Evolutionary conservation across 1,140 invertebrate species (phyloP), one percentile per base, ranked within the genome.

Genomic region (Euura saliciscinereae): DNA sequence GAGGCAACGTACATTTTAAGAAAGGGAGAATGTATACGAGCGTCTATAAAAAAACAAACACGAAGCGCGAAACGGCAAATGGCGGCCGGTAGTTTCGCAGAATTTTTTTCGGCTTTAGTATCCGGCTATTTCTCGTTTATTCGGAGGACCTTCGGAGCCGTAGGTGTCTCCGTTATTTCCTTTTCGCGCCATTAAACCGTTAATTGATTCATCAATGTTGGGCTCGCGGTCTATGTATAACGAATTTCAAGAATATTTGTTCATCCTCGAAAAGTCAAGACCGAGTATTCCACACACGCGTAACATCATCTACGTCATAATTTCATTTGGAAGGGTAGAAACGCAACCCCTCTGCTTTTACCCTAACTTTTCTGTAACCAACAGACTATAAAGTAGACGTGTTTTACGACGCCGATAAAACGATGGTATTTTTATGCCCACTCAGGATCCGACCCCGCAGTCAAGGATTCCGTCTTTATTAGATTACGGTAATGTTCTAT

Each of bases 401-500:
- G 51, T n/a, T 59, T 59, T 59, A 59, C 51, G 51, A 59, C 51
- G 51, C 51, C 10, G 51, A 59, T 59, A 59, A 59, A 59, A 59
- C 51, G 51, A 59, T n/a, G 51, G 51, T 59, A 59, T 59, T 59
- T 59, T 59, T 59, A 59, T 59, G 51, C 51, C 51, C 51, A 59
- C 51, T 59, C 51, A 6, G 51, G 51, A 59, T 59, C 51, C 51
- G 6, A 59, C 51, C 51, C 13, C 28, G 28, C 28, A 28, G 51
- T 59, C 51, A 5, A 59, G 51, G 51, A 59, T 59, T 59, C 51
- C 51, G 10, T 4, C 51, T 8, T 59, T 59, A 59, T 59, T 59
- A 59, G 51, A 59, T 59, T 59, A 59, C 51, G 13, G 8, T 59
- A 59, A 59, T 59, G 13, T 6, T 6, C 51, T 59, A 6, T 59